phyloP scores from a whole-genome alignment of 2,888 invertebrate genomes.

The Apeira syringaria region DNA sequence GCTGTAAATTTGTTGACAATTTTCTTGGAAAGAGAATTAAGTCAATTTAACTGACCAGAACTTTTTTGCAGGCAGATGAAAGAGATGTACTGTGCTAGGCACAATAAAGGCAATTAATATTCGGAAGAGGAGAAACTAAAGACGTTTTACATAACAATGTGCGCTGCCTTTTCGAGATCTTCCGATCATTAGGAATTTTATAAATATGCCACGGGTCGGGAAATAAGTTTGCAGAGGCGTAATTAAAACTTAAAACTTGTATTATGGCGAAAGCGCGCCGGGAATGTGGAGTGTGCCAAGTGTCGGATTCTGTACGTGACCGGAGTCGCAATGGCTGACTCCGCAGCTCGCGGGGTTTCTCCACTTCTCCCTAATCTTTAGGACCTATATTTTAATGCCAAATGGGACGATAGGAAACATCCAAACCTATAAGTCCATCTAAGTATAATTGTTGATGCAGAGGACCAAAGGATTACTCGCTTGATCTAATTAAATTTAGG shows the following conservation, averaged over 20 bases:
- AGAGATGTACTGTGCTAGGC: no score
- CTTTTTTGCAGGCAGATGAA: no score
- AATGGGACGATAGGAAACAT: conserved; percentile 23
- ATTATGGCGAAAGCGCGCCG: conserved; percentile 58
- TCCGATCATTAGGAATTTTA: conserved; percentile 42
- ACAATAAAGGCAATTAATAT: no score
- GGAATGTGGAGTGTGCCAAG: conserved; percentile 72
- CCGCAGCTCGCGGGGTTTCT: conserved; percentile 36
- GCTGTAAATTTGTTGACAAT: conserved; percentile 45
- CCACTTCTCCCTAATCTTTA: conserved; percentile 44
- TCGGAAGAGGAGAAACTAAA: conserved; percentile 30
- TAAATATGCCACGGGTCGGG: conserved; percentile 38
- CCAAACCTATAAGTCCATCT: conserved; percentile 4
- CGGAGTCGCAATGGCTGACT: conserved; percentile 57
- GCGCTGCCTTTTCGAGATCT: conserved; percentile 29
- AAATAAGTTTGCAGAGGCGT: conserved; percentile 58
- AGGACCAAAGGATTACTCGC: conserved; percentile 6
- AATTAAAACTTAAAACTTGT: conserved; percentile 79
- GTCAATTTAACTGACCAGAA: no score
- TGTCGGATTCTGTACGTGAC: conserved; percentile 76
- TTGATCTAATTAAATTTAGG: background rate
- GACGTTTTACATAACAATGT: conserved; percentile 44
- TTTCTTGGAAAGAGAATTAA: no score
- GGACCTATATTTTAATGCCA: conserved; percentile 36
- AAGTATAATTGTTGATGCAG: conserved; percentile 4